Base-by-base conservation (phyloP, 2,888 invertebrate species). In the Ischnura elegans region DNA sequence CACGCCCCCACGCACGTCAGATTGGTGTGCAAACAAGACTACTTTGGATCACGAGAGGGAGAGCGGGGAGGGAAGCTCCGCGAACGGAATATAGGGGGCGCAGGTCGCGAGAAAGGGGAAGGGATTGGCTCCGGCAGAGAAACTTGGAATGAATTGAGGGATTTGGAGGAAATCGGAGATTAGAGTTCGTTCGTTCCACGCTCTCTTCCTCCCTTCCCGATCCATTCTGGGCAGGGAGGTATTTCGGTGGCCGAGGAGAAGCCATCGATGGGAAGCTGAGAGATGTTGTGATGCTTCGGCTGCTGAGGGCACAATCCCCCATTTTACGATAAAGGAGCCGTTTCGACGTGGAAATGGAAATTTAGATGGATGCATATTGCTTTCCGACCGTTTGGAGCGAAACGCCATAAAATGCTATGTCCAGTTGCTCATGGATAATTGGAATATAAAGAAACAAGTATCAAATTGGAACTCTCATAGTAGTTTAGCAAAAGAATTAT, bases 1-100 rank as follows among this genome's bases (percentile, higher is more conserved):
- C 90, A 90, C 90, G 90, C 90, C 90, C 90, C 90, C 55, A n/a
- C n/a, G 42, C 61, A 87, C 87, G 87, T 87, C 87, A 90, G 43
- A 90, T 43, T 42, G 43, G 90, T 61, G 90, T 61, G 90, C 90
- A 90, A 90, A 90, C 90, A 90, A 90, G 16, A 66, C 90, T 90
- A 76, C 76, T 76, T 76, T 21, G 61, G 90, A 90, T 90, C 90
- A 90, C 47, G 90, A 61, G 90, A 51, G 51, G 10, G 13, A 2
- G 51, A 51, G 36, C 4, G n/a, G 87, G 51, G 51, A 55, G 51
- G n/a, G 29, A n/a, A 87, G 87, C 2, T 45, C 25, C 16, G n/a
- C n/a, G 87, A 16, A 51, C 1, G 51, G 8, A 19, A 19, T 61
- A 0, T 25, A 2, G 61, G n/a, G 25, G n/a, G n/a, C 5, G n/a